Evolutionary conservation across 2,113 vertebrate species (phyloP).

Genomic region (Carassius auratus): DNA sequence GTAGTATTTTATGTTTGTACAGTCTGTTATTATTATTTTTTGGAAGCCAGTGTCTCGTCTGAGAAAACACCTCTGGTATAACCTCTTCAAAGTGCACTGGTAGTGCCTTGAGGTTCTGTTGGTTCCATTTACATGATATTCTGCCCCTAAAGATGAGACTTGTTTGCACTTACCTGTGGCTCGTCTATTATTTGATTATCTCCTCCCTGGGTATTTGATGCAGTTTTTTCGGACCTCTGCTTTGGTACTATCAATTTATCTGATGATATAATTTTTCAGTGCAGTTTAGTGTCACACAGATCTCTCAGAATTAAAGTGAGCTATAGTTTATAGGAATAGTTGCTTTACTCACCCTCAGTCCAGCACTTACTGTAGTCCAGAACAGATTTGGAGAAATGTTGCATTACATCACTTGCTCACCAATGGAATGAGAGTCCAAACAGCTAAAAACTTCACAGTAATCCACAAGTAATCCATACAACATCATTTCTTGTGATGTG

Average conservation of each 20-base stretch:
- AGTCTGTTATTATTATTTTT: neutral
- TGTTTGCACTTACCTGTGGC: slow-evolving; percentile 21
- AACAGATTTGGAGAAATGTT: too few relatives aligned
- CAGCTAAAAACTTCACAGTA: too few relatives aligned
- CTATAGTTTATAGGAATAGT: neutral
- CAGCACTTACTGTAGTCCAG: too few relatives aligned
- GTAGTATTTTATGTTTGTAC: neutral
- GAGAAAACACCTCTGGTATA: neutral
- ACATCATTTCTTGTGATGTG: too few relatives aligned
- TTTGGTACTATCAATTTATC: neutral
- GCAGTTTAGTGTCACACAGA: neutral
- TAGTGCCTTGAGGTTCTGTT: neutral
- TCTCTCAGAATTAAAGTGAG: neutral
- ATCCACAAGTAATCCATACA: too few relatives aligned
- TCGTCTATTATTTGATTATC: slow-evolving; percentile 14
- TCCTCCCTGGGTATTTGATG: slow-evolving; percentile 1
- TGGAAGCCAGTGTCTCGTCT: neutral
- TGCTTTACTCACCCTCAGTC: neutral
- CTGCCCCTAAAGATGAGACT: neutral
- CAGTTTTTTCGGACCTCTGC: slow-evolving; percentile 2
- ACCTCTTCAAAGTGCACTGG: neutral
- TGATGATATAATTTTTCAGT: slow-evolving; percentile 8
- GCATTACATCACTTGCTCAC: too few relatives aligned
- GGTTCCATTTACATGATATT: slow-evolving; percentile 5
- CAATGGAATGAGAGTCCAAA: too few relatives aligned